Conservation (phyloP, 2,113 vertebrate genomes). For the Mustelus asterias region DNA sequence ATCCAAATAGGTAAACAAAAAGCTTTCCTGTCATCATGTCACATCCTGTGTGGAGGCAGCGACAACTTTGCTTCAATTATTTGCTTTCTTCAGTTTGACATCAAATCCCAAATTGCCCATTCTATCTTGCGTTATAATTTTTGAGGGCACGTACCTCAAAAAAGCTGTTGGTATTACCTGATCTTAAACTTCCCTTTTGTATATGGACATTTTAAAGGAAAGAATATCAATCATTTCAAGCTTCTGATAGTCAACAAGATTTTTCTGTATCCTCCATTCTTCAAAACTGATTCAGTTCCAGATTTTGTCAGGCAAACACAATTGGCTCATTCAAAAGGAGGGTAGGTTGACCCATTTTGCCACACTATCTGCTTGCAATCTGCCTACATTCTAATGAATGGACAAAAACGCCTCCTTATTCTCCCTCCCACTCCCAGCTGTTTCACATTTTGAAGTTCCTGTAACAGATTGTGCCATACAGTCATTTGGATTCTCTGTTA, state of each 20-base stretch:
- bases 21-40: background rate
- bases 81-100: background rate
- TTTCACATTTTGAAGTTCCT: constrained; percentile 8
- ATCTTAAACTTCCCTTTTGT: background rate
- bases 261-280: background rate
- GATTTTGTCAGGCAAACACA: background rate
- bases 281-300: background rate
- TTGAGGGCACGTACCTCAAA: background rate
- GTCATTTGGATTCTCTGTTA: background rate
- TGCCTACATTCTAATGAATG: background rate
- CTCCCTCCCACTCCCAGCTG: constrained; percentile 12
- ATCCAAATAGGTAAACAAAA: background rate
- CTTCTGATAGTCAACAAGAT: background rate
- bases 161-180: background rate
- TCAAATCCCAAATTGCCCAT: constrained; percentile 6
- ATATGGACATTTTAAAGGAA: background rate
- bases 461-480: background rate
- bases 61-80: background rate
- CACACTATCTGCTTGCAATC: background rate
- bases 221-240: background rate
- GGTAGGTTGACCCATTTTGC: background rate
- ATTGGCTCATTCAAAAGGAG: background rate
- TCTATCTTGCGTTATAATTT: background rate
- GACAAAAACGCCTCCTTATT: background rate
- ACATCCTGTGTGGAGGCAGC: background rate